Conservation (phyloP, 1,140 invertebrate species). For the Aphelinus atriplicis region DNA sequence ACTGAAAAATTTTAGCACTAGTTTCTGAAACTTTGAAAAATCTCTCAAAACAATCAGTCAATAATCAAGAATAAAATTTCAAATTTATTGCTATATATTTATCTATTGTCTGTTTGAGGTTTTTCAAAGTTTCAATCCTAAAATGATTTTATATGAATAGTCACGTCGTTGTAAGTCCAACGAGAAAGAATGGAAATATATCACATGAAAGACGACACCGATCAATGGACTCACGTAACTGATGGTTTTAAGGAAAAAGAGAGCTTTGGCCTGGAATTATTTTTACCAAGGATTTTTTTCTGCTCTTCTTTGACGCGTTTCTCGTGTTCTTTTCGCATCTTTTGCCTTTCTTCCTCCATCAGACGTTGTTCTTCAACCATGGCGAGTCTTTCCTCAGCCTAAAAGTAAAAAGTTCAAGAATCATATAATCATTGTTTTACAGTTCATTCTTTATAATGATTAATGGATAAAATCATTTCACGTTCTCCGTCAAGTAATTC, state of each 20-base stretch:
- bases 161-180: slow-evolving; percentile 43
- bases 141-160: slow-evolving; percentile 16
- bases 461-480: too few species aligned
- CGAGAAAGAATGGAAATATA: slow-evolving; percentile 55
- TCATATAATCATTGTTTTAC: too few species aligned
- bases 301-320: slow-evolving; percentile 93
- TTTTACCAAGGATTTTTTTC: slow-evolving; percentile 96
- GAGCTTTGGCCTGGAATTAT: slow-evolving; percentile 94
- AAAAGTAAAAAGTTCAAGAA: slow-evolving; percentile 35
- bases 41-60: slow-evolving; percentile 6
- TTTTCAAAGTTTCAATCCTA: slow-evolving; percentile 26
- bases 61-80: background rate
- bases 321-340: slow-evolving; percentile 91
- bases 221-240: slow-evolving; percentile 70
- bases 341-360: slow-evolving; percentile 94
- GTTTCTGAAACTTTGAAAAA: slow-evolving; percentile 36
- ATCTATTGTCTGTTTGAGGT: slow-evolving; percentile 16
- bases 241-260: slow-evolving; percentile 88
- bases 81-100: slow-evolving; percentile 22
- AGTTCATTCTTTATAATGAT: too few species aligned
- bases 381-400: slow-evolving; percentile 95
- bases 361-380: slow-evolving; percentile 96
- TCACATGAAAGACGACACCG: slow-evolving; percentile 61
- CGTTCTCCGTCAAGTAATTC: too few species aligned
- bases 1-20: slow-evolving; percentile 29